A percentile compares a stretch with the other conserved stretches of the same genome.
phyloP scores from a whole-genome alignment of 1,140 invertebrate genomes.

The Lordiphosa clarofinis region DNA sequence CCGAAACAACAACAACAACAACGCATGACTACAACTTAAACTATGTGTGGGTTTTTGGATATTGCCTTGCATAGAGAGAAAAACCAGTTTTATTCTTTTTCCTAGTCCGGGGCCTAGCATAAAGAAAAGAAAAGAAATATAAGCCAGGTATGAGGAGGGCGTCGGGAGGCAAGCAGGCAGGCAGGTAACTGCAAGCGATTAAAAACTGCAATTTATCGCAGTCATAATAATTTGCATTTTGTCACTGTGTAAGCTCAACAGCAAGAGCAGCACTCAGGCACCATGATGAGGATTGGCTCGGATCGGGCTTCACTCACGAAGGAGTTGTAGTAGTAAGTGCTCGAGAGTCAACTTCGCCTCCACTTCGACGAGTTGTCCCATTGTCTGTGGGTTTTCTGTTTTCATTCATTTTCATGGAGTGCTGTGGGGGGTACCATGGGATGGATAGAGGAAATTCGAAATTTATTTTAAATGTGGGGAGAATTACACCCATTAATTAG shows the following conservation, averaged over 20 bases:
- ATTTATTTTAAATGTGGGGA: no score
- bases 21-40: conserved; percentile 66
- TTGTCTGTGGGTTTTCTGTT: conserved; percentile 42
- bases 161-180: no score
- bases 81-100: conserved; percentile 74
- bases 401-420: conserved; percentile 50
- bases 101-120: conserved; percentile 23
- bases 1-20: conserved; percentile 27
- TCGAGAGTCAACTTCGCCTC: conserved; percentile 42
- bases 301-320: conserved; percentile 27
- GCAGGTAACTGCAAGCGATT: conserved; percentile 46
- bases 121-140: conserved; percentile 21
- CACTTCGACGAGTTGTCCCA: conserved; percentile 23
- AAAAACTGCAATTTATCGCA: conserved; percentile 78
- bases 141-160: conserved; percentile 33
- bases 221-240: conserved; percentile 78
- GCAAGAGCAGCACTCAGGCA: conserved; percentile 19
- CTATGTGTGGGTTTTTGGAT: conserved; percentile 65
- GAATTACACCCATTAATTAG: no score
- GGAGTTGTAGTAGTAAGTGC: conserved; percentile 24
- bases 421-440: background rate
- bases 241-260: conserved; percentile 49
- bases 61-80: conserved; percentile 38
- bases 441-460: no score
- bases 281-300: conserved; percentile 22